Evolutionary conservation across 64 coral and sea anemone species (phyloP).

Genomic region (Actinia tenebrosa): DNA sequence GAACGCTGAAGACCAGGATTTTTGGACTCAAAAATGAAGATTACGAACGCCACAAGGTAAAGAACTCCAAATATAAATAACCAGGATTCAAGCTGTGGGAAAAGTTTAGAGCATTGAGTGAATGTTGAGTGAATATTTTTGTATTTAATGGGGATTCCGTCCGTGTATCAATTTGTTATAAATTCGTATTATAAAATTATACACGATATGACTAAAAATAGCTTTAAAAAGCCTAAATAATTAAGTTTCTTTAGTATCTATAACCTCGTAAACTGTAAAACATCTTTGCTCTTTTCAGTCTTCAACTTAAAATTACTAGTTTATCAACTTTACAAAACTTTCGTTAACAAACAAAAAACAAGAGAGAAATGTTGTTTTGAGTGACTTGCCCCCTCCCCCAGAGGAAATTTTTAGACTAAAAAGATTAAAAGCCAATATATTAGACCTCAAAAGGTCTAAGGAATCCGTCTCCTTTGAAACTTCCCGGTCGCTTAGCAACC

Average conservation of each 20-base stretch:
- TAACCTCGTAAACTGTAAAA: no score
- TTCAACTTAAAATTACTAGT: no score
- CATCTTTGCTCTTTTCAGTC: no score
- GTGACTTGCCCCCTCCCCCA: neutral
- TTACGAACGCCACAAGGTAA: slow-evolving; percentile 32
- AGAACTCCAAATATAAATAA: slow-evolving; percentile 40
- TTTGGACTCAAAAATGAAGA: slow-evolving; percentile 44
- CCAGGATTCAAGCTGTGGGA: slow-evolving; percentile 9
- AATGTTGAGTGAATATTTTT: neutral
- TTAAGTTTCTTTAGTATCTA: neutral
- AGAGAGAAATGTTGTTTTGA: no score
- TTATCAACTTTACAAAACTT: no score
- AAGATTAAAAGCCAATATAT: neutral
- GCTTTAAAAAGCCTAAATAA: neutral
- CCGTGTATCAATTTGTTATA: neutral
- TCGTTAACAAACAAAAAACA: no score
- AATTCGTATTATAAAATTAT: no score
- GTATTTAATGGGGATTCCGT: neutral
- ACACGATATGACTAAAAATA: no score
- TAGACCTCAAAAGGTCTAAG: slow-evolving; percentile 43
- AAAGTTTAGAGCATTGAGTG: neutral
- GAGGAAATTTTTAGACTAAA: neutral
- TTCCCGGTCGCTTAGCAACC: slow-evolving; percentile 43
- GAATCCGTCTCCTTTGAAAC: slow-evolving; percentile 50
- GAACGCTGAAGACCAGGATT: slow-evolving; percentile 55